These are phyloP conservation scores for Muntiacus reevesi DNA, from an alignment of 2,113 vertebrate genomes.

Conservation along the genomic window DNA sequence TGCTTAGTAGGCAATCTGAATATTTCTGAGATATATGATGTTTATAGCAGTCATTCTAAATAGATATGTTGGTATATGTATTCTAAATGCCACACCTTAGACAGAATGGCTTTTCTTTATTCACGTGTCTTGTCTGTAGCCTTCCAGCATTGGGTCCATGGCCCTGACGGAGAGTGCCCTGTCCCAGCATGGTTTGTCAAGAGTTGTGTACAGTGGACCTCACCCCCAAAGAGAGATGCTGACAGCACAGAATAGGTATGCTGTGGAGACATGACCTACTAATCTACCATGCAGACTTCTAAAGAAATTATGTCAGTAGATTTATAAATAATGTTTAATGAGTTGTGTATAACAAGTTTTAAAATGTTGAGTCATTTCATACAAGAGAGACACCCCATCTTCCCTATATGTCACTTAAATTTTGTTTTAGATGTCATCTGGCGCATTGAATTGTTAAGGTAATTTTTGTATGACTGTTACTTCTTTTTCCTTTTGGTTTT, in stretches of 20 bases:
- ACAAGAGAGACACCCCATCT: neutral
- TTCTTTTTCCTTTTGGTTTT: constrained; percentile 7
- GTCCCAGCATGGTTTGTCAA: constrained; percentile 94
- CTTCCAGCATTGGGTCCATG: constrained; percentile 95
- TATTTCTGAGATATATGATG: neutral
- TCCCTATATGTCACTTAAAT: neutral
- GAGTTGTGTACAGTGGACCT: constrained; percentile 96
- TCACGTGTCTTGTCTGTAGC: constrained; percentile 81
- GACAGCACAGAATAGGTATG: constrained; percentile 96
- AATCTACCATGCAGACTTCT: neutral
- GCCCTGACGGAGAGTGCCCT: constrained; percentile 96
- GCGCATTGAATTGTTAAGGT: neutral
- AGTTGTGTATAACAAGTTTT: neutral
- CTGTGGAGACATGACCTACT: neutral
- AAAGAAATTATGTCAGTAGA: neutral
- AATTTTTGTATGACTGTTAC: neutral
- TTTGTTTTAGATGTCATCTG: neutral
- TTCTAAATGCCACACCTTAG: constrained; percentile 1
- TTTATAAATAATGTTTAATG: constrained; percentile 8
- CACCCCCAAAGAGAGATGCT: constrained; percentile 97
- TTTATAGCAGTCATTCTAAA: neutral
- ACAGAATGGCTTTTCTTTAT: neutral
- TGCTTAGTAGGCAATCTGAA: neutral
- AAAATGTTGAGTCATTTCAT: constrained; percentile 15
- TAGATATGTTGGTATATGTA: neutral